Conservation (phyloP, 2,797 vertebrate species). For the Neoniphon sammara region DNA sequence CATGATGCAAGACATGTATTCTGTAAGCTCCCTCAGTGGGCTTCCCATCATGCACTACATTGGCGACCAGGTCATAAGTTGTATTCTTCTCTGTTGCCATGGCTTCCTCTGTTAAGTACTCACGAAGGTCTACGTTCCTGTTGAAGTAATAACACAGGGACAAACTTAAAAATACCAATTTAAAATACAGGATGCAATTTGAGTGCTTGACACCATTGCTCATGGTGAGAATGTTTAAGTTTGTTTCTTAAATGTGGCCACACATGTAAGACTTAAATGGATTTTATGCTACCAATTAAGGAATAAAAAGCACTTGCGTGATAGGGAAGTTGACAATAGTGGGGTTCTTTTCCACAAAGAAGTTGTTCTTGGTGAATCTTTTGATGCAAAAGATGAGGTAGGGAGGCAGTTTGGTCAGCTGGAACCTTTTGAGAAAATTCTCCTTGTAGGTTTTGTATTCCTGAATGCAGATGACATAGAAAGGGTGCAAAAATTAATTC, state of each 20-base stretch:
- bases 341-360: conserved; percentile 99
- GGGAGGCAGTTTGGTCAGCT: conserved; percentile 94
- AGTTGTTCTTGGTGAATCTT: conserved; percentile 99
- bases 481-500: background rate
- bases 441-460: conserved; percentile 99
- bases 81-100: conserved; percentile 90
- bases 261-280: background rate
- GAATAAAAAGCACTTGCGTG: conserved; percentile 85
- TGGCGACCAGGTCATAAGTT: conserved; percentile 95
- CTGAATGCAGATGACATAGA: conserved; percentile 67
- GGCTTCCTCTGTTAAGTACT: conserved; percentile 95
- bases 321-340: conserved; percentile 99
- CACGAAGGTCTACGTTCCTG: conserved; percentile 95
- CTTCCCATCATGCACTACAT: conserved; percentile 96
- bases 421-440: conserved; percentile 97
- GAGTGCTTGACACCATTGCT: background rate
- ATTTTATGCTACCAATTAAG: background rate
- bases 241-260: background rate
- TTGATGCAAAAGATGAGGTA: conserved; percentile 99
- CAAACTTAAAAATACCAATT: conserved; percentile 1
- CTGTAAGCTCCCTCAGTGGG: conserved; percentile 94
- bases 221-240: background rate
- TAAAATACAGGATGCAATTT: conserved; percentile 6
- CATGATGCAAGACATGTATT: conserved; percentile 96
- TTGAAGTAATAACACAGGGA: background rate